phyloP scores from a whole-genome alignment of 2,888 invertebrate genomes.

The Acronicta aceris region DNA sequence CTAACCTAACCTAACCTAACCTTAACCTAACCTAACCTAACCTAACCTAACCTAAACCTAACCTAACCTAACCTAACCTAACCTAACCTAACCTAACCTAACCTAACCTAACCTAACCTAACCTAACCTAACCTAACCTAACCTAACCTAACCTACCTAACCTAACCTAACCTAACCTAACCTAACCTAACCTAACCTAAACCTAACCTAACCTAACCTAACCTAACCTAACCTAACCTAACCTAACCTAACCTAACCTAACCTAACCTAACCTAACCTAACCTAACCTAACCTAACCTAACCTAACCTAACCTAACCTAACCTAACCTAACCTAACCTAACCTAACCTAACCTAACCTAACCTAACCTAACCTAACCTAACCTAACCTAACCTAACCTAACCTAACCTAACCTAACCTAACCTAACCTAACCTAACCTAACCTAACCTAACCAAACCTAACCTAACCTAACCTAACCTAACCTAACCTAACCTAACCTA shows the following conservation, averaged over 20 bases:
- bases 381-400: slow-evolving; percentile 39
- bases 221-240: slow-evolving; percentile 45
- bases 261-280: slow-evolving; percentile 45
- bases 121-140: slow-evolving; percentile 42
- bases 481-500: slow-evolving; percentile 42
- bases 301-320: slow-evolving; percentile 44
- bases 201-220: slow-evolving; percentile 45
- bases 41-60: slow-evolving; percentile 43
- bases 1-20: slow-evolving; percentile 40
- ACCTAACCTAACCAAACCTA: slow-evolving; percentile 23
- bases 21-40: too few relatives aligned
- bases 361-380: slow-evolving; percentile 47
- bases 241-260: slow-evolving; percentile 28
- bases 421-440: slow-evolving; percentile 27
- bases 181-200: slow-evolving; percentile 36
- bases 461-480: slow-evolving; percentile 38
- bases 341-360: slow-evolving; percentile 46
- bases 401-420: slow-evolving; percentile 16
- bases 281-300: slow-evolving; percentile 44
- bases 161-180: slow-evolving; percentile 35
- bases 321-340: slow-evolving; percentile 48
- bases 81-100: slow-evolving; percentile 36
- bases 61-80: slow-evolving; percentile 41
- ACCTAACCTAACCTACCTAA: slow-evolving; percentile 39
- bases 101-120: slow-evolving; percentile 32